These are phyloP conservation scores for Thymelicus lineola DNA, from an alignment of 2,888 invertebrate genomes.

Conservation along the genomic window DNA sequence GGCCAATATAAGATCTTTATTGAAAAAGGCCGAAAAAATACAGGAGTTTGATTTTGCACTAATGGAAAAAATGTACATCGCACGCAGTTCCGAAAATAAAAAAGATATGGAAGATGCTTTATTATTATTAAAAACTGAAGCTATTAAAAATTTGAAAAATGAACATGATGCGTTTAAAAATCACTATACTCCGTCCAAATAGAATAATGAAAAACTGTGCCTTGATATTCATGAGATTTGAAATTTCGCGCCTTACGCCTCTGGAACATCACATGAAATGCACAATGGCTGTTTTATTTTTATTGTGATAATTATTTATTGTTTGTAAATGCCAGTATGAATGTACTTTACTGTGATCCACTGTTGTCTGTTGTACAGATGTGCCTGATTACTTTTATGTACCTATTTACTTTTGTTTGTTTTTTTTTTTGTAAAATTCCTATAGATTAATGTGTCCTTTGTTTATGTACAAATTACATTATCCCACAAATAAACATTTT, in stretches of 20 bases:
- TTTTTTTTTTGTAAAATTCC: no score
- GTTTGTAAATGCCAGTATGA: neutral
- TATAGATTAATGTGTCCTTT: no score
- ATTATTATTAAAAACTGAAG: conserved; percentile 68
- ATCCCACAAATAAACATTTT: no score
- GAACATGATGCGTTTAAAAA: conserved; percentile 72
- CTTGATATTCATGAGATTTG: conserved; percentile 53
- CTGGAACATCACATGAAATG: neutral
- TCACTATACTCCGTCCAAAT: conserved; percentile 62
- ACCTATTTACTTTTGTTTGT: no score
- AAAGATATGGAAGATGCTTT: conserved; percentile 67
- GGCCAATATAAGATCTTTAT: conserved; percentile 63
- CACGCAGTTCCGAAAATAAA: conserved; percentile 65
- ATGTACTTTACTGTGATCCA: neutral
- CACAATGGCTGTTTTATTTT: neutral
- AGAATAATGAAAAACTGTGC: conserved; percentile 48
- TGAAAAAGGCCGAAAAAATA: conserved; percentile 72
- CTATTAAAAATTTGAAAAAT: conserved; percentile 69
- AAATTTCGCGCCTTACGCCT: conserved; percentile 57
- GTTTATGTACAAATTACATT: no score
- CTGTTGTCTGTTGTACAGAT: no score
- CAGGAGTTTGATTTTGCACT: conserved; percentile 76
- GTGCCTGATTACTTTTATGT: no score
- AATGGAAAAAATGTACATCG: conserved; percentile 68
- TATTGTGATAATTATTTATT: neutral